phyloP scores from a whole-genome alignment of 2,888 invertebrate genomes.

The Alviniconcha strummeri region DNA sequence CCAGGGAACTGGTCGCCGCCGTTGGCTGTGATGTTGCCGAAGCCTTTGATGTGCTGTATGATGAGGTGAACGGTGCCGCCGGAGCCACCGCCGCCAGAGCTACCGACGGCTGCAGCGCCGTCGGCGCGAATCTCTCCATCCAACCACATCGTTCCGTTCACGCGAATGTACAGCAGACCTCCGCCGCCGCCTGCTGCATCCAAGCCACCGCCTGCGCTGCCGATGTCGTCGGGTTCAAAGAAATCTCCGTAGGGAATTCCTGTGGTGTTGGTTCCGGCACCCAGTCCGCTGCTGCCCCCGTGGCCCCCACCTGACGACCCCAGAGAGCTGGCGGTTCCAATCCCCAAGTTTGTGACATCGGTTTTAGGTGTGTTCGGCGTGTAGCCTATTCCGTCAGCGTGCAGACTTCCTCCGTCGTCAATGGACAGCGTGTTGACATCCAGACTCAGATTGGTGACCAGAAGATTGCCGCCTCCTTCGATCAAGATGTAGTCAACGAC shows the following conservation, averaged over 20 bases:
- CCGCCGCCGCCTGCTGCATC: slow-evolving; percentile 53
- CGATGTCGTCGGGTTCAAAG: slow-evolving; percentile 52
- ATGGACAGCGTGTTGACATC: slow-evolving; percentile 51
- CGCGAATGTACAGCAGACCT: slow-evolving; percentile 50
- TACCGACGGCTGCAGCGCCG: slow-evolving; percentile 49
- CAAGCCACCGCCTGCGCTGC: slow-evolving; percentile 61
- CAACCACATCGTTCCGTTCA: slow-evolving; percentile 49
- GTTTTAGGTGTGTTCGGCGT: slow-evolving; percentile 44
- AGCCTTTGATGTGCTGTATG: slow-evolving; percentile 50
- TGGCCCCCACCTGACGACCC: slow-evolving; percentile 62
- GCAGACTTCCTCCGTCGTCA: slow-evolving; percentile 58
- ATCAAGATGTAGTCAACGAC: slow-evolving; percentile 47
- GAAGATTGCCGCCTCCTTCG: slow-evolving; percentile 59
- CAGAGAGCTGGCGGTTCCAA: slow-evolving; percentile 43
- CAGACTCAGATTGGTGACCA: slow-evolving; percentile 52
- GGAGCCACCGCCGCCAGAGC: slow-evolving; percentile 56
- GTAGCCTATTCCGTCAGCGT: slow-evolving; percentile 54
- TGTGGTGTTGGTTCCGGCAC: slow-evolving; percentile 48
- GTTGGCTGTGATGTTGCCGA: slow-evolving; percentile 59
- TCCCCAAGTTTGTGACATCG: slow-evolving; percentile 46
- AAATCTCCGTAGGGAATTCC: slow-evolving; percentile 62
- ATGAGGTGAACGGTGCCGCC: slow-evolving; percentile 57
- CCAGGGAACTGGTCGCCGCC: slow-evolving; percentile 49
- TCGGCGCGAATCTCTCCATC: slow-evolving; percentile 56
- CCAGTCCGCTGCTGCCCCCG: slow-evolving; percentile 60